Evolutionary conservation across 2,113 vertebrate species (phyloP).

Genomic region (Sinocyclocheilus rhinocerous): DNA sequence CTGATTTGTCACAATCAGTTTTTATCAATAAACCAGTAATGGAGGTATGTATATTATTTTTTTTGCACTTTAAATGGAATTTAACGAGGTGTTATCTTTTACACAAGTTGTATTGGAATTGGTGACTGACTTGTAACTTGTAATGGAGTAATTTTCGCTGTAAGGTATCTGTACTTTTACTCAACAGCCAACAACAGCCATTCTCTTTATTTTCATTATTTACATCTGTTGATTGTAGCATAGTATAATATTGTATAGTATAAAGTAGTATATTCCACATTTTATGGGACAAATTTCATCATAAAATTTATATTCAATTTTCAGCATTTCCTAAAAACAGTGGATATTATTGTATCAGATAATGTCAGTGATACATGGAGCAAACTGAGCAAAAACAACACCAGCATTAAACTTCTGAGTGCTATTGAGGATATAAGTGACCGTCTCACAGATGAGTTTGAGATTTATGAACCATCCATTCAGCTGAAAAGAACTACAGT

Average conservation of each 20-base stretch:
- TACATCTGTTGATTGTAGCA: not conserved
- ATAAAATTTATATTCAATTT: conserved; percentile 39
- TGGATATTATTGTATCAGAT: conserved; percentile 62
- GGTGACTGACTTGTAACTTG: too few species aligned
- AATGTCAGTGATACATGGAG: conserved; percentile 63
- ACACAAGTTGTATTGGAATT: not conserved
- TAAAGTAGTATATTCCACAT: not conserved
- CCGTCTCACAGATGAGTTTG: conserved; percentile 35
- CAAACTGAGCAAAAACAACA: conserved; percentile 52
- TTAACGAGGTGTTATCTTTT: not conserved
- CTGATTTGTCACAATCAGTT: conserved; percentile 25
- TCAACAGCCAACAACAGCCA: not conserved
- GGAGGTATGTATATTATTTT: conserved; percentile 45
- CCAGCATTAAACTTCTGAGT: conserved; percentile 72
- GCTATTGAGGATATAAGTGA: conserved; percentile 75
- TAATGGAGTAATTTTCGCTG: too few species aligned
- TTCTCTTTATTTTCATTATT: not conserved
- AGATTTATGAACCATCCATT: conserved; percentile 46
- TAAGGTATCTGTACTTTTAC: too few species aligned
- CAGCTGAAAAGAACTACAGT: conserved; percentile 56
- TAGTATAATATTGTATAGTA: not conserved
- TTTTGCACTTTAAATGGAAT: not conserved
- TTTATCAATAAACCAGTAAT: conserved; percentile 45
- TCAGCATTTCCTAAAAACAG: conserved; percentile 69
- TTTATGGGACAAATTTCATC: not conserved